Percentiles rank a stretch among this genome's conserved stretches.
Evolutionary conservation across 2,888 invertebrate species (phyloP).

Genomic region (Lasioglossum malachurum): DNA sequence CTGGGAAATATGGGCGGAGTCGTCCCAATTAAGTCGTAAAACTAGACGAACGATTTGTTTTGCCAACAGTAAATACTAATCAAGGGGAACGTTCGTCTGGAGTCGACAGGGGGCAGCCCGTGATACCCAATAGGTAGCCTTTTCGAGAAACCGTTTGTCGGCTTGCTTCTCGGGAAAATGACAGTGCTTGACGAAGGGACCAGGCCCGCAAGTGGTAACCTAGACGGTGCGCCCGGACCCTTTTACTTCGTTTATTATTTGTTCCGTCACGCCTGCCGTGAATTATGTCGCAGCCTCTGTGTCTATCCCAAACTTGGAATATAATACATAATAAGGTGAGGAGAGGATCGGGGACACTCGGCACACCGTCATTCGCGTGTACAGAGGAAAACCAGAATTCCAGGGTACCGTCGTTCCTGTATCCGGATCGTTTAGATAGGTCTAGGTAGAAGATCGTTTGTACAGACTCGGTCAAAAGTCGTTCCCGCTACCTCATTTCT

Average conservation of each 20-base stretch:
- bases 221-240: conserved; percentile 9
- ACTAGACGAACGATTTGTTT: conserved; percentile 69
- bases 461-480: background rate
- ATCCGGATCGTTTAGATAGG: conserved; percentile 22
- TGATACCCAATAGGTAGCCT: background rate
- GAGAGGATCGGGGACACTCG: conserved; percentile 19
- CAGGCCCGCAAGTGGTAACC: conserved; percentile 1
- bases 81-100: conserved; percentile 55
- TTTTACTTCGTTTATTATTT: conserved; percentile 29
- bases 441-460: background rate
- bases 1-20: background rate
- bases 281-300: conserved; percentile 18
- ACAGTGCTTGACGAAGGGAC: background rate
- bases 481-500: background rate
- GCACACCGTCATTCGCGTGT: background rate
- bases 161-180: background rate
- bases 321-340: conserved; percentile 43
- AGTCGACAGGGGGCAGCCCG: conserved; percentile 38
- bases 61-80: conserved; percentile 76
- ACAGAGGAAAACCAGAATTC: background rate
- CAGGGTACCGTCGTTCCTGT: conserved; percentile 8
- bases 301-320: conserved; percentile 21
- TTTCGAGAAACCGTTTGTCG: conserved; percentile 20
- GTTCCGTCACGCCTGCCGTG: conserved; percentile 22
- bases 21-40: conserved; percentile 26